phyloP scores from a whole-genome alignment of 2,888 invertebrate genomes.

The Eupithecia vulgata region DNA sequence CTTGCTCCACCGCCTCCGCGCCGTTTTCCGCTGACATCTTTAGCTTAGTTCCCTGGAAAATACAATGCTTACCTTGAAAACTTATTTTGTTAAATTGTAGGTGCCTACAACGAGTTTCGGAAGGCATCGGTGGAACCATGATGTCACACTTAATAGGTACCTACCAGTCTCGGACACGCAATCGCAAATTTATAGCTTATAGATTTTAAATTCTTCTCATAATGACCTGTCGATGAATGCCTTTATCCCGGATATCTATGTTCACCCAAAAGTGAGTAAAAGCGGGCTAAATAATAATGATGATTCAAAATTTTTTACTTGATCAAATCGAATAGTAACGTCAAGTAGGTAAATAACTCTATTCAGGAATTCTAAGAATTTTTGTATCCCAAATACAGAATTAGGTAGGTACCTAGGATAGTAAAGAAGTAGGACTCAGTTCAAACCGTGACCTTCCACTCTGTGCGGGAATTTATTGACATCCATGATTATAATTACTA shows the following conservation, averaged over 20 bases:
- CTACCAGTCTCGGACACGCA: neutral
- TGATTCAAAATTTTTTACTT: neutral
- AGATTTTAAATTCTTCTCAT: neutral
- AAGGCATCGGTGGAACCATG: neutral
- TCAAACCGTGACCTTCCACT: no score
- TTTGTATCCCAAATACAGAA: no score
- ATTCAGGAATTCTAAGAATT: neutral
- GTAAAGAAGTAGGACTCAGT: no score
- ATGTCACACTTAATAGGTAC: neutral
- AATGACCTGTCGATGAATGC: neutral
- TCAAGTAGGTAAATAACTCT: neutral
- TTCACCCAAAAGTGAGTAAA: neutral
- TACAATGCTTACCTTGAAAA: neutral
- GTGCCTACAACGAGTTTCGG: neutral
- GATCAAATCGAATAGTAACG: neutral
- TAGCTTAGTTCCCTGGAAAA: conserved; percentile 47
- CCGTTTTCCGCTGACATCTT: conserved; percentile 69
- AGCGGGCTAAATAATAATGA: neutral
- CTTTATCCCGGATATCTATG: neutral
- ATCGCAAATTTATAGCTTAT: neutral
- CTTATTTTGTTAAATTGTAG: neutral
- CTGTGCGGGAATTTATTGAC: neutral
- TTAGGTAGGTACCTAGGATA: no score
- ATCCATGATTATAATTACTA: no score
- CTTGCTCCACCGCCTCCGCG: conserved; percentile 68